A percentile compares a stretch with the other conserved stretches of the same genome.
Conservation (phyloP, 2,113 vertebrate species). For the Bolborhynchus lineola region DNA sequence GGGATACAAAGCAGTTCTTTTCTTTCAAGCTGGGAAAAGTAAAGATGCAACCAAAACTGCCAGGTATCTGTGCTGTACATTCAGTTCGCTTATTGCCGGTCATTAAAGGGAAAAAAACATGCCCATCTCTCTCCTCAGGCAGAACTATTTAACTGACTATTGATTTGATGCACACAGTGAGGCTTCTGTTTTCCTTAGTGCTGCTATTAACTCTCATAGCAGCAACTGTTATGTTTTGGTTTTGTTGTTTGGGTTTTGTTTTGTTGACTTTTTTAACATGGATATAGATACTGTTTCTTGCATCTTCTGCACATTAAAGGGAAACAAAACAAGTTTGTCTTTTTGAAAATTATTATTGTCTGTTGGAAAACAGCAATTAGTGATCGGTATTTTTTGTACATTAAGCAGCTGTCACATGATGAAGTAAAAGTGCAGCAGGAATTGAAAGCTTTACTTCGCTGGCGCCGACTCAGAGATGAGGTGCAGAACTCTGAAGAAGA, state of each 20-base stretch:
- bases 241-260: background rate
- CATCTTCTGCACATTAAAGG: background rate
- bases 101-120: background rate
- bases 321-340: background rate
- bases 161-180: background rate
- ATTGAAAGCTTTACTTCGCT: constrained; percentile 86
- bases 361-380: background rate
- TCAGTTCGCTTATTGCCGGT: background rate
- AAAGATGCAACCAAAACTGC: background rate
- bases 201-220: background rate
- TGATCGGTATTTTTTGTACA: background rate
- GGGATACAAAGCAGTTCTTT: background rate
- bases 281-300: background rate
- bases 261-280: background rate
- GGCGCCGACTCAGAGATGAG: constrained; percentile 88
- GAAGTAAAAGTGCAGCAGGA: constrained; percentile 79
- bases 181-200: background rate
- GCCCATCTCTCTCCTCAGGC: background rate
- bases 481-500: constrained; percentile 86
- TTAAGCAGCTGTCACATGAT: constrained; percentile 72
- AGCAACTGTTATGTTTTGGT: background rate
- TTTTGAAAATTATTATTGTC: background rate
- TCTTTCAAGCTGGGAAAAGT: background rate
- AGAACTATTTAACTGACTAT: background rate
- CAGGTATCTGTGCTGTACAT: background rate